These are phyloP conservation scores for Lycia hirtaria DNA, from an alignment of 2,888 invertebrate species.

Conservation along the genomic window DNA sequence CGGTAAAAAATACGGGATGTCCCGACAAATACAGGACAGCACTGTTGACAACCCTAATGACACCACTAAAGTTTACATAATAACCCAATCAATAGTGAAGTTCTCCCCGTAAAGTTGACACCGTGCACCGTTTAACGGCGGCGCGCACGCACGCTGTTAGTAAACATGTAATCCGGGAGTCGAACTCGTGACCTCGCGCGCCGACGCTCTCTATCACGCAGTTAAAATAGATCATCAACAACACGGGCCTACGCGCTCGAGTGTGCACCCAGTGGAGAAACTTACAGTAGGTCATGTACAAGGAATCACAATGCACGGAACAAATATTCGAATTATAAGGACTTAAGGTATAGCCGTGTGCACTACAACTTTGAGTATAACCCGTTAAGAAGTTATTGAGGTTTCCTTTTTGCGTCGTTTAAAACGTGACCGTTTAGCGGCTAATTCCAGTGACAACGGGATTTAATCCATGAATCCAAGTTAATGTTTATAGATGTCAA, in stretches of 20 bases:
- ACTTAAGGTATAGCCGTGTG: too few species aligned
- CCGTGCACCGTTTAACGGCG: slow-evolving; percentile 13
- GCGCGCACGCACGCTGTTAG: slow-evolving; percentile 23
- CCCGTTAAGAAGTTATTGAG: too few species aligned
- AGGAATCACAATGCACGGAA: not conserved
- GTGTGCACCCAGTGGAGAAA: slow-evolving; percentile 11
- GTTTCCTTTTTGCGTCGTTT: too few species aligned
- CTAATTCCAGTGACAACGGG: too few species aligned
- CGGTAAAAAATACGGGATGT: too few species aligned
- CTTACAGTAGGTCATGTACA: slow-evolving; percentile 6
- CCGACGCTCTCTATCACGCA: slow-evolving; percentile 24
- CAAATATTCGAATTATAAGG: not conserved
- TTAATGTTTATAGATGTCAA: too few species aligned
- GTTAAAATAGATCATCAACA: slow-evolving; percentile 32
- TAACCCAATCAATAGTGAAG: slow-evolving; percentile 5
- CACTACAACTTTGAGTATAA: too few species aligned
- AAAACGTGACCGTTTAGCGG: too few species aligned
- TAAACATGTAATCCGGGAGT: slow-evolving; percentile 32
- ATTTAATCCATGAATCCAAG: too few species aligned
- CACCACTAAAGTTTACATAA: slow-evolving; percentile 1
- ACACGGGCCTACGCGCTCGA: slow-evolving; percentile 24
- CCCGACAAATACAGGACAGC: too few species aligned
- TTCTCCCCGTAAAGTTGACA: slow-evolving; percentile 10
- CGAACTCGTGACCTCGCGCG: slow-evolving; percentile 32
- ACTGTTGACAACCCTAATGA: too few species aligned